Base-by-base conservation (phyloP, 2,113 vertebrate genomes). In the Seriola rivoliana region DNA sequence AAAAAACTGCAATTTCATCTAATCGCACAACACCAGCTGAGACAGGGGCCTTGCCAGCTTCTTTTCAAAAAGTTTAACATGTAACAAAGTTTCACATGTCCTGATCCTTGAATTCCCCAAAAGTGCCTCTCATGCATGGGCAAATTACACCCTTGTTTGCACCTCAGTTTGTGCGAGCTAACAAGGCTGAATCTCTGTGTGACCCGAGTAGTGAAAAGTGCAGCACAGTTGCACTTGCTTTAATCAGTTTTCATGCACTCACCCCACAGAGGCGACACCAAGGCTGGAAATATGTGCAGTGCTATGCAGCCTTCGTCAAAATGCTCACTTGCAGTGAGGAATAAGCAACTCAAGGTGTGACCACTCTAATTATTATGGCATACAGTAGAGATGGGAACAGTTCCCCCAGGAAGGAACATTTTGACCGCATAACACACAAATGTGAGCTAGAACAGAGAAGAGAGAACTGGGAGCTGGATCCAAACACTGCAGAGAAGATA, bases 151-250 rank as follows among this genome's bases (percentile, higher is more conserved):
- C 10, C 72, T 59, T 65, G 55, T 82, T 80, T 74, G 11, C 25
- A 57, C 9, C 64, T 65, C 48, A 5, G n/a, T 85, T 83, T 80
- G 46, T 70, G 34, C 46, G 63, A 65, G 48, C 34, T 77, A 75
- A 76, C 50, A 80, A 68, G 71, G 55, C 50, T 17, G 42, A 42
- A 44, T 60, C 19, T 89, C 21, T 74, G 48, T 67, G 63, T 52
- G 75, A 62, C 55, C 50, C 54, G 4, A 17, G 13, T 4, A 4
- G n/a, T 59, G 29, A 80, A 74, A 65, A 17, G 63, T 46, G 40
- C 29, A 46, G 36, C 50, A 46, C 38, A 40, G 63, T 54, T 82
- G 57, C 23, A 54, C 60, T 62, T 29, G 25, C 44, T 75, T 69
- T 81, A 65, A 75, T 78, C 58, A 21, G 25, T 63, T 81, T 84